These are phyloP conservation scores for Cataglyphis livida DNA, from an alignment of 2,888 invertebrate genomes.

Conservation along the genomic window DNA sequence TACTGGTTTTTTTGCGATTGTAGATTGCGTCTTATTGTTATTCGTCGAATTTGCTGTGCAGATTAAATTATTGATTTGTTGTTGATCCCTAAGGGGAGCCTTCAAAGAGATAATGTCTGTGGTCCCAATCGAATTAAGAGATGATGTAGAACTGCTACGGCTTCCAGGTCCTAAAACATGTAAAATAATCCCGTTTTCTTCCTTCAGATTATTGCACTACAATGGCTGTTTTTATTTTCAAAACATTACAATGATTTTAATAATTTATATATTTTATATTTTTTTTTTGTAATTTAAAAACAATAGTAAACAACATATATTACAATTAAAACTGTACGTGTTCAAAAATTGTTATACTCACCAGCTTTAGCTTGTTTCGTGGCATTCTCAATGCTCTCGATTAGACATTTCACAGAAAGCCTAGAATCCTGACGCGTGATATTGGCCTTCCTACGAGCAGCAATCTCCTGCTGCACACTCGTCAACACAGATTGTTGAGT, in stretches of 20 bases:
- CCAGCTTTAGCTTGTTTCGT: constrained; percentile 91
- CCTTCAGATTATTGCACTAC: background rate
- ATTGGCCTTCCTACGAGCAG: constrained; percentile 87
- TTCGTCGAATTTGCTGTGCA: constrained; percentile 82
- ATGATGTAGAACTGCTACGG: constrained; percentile 89
- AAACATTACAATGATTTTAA: constrained; percentile 22
- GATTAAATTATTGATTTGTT: constrained; percentile 83
- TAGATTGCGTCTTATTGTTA: constrained; percentile 82
- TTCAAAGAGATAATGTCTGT: constrained; percentile 83
- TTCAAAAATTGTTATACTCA: constrained; percentile 53
- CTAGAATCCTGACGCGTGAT: constrained; percentile 90
- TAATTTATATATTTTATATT: background rate
- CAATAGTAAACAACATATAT: background rate
- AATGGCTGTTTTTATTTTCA: background rate
- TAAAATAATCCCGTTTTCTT: background rate
- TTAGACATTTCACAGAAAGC: constrained; percentile 95
- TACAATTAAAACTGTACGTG: background rate
- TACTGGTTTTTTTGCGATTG: constrained; percentile 79
- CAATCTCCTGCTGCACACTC: constrained; percentile 88
- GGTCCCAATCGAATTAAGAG: constrained; percentile 83
- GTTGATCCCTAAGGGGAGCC: constrained; percentile 83
- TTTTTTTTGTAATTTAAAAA: background rate
- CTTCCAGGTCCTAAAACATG: constrained; percentile 86
- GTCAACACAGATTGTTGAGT: constrained; percentile 87
- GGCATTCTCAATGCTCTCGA: constrained; percentile 96